Conservation (phyloP, 2,113 vertebrate genomes). For the Forbesichthys agassizii region DNA sequence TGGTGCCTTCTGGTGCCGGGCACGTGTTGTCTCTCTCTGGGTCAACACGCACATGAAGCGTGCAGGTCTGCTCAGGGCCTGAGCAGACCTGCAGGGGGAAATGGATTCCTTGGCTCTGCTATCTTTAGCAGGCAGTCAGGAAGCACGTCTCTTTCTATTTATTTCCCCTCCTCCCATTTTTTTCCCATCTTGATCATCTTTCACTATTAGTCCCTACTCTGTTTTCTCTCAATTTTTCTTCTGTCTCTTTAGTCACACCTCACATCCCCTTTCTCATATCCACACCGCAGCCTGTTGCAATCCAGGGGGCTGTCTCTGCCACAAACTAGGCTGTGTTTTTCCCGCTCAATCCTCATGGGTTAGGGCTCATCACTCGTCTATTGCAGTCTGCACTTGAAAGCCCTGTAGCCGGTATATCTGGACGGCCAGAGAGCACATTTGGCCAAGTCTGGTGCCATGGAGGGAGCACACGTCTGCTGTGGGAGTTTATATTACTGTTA, state of each 20-base stretch:
- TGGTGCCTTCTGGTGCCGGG: conserved; percentile 30
- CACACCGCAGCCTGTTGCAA: not conserved
- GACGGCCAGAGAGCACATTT: conserved; percentile 55
- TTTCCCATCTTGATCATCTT: conserved; percentile 15
- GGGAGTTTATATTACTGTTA: conserved; percentile 22
- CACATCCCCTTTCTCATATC: conserved; percentile 12
- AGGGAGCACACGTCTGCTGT: not conserved
- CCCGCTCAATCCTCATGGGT: conserved; percentile 57
- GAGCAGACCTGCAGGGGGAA: conserved; percentile 42
- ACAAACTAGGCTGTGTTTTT: conserved; percentile 36
- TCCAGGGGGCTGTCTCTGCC: conserved; percentile 20
- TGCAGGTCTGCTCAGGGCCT: conserved; percentile 15
- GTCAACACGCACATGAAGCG: conserved; percentile 41
- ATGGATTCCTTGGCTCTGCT: conserved; percentile 57
- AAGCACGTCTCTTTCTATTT: conserved; percentile 32
- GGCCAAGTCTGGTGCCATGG: not conserved
- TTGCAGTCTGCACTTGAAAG: no score
- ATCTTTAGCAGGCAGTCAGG: conserved; percentile 49
- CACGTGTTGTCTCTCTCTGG: conserved; percentile 64
- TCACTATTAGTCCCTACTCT: not conserved
- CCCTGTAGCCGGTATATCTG: conserved; percentile 26
- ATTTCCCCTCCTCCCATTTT: conserved; percentile 14
- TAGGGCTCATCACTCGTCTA: conserved; percentile 63
- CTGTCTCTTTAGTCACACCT: conserved; percentile 12
- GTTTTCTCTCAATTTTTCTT: not conserved